These are phyloP conservation scores for Theretra japonica DNA, from an alignment of 2,888 invertebrate genomes.

Conservation along the genomic window DNA sequence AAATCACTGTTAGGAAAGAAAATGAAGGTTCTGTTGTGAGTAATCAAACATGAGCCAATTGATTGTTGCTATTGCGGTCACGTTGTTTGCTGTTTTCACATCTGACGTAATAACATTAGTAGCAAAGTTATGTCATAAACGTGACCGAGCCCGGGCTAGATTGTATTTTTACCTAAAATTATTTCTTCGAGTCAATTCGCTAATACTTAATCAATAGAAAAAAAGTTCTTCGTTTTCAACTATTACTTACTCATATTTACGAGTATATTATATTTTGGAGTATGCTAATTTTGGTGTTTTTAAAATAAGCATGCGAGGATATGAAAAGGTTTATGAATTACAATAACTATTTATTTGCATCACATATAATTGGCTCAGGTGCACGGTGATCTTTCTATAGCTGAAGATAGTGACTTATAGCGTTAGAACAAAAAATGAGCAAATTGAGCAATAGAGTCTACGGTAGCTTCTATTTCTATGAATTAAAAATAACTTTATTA, in stretches of 20 bases:
- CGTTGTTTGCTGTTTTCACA: conserved; percentile 83
- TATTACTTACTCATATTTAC: neutral
- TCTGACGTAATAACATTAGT: conserved; percentile 82
- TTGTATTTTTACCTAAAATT: conserved; percentile 20
- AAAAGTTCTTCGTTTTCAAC: neutral
- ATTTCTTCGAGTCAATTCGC: neutral
- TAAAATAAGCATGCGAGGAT: too few relatives aligned
- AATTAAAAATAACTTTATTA: too few relatives aligned
- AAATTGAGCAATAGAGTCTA: too few relatives aligned
- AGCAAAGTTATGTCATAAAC: conserved; percentile 80
- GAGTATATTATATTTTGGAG: too few relatives aligned
- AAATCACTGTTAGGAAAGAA: conserved; percentile 61
- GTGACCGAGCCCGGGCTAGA: conserved; percentile 69
- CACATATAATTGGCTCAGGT: too few relatives aligned
- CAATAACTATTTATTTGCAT: too few relatives aligned
- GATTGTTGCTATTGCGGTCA: conserved; percentile 83
- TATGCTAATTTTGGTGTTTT: too few relatives aligned
- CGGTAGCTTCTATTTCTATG: too few relatives aligned
- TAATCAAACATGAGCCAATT: conserved; percentile 79
- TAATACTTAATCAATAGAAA: neutral
- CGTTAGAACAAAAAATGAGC: too few relatives aligned
- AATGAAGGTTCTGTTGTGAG: conserved; percentile 55
- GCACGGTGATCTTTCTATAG: too few relatives aligned
- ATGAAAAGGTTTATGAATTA: too few relatives aligned
- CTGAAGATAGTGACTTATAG: too few relatives aligned